These are phyloP conservation scores for Sternotherus odoratus DNA, from an alignment of 2,797 vertebrate genomes.

Conservation along the genomic window DNA sequence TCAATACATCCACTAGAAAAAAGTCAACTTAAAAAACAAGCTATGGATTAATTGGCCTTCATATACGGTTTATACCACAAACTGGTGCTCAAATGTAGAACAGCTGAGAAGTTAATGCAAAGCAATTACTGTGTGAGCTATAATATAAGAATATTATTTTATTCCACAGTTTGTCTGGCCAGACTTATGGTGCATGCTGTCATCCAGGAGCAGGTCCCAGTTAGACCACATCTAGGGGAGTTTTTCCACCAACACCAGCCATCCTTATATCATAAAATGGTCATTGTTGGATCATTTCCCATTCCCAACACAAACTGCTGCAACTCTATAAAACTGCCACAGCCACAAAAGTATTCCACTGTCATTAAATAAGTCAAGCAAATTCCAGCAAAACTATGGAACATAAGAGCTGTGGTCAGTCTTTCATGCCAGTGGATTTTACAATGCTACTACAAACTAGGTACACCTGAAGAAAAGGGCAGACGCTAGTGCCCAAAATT, in stretches of 20 bases:
- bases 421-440: neutral
- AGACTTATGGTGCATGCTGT: neutral
- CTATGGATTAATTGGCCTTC: neutral
- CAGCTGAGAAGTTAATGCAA: neutral
- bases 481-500: neutral
- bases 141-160: neutral
- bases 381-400: neutral
- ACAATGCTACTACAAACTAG: neutral
- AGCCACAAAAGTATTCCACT: neutral
- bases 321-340: neutral
- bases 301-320: neutral
- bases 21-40: neutral
- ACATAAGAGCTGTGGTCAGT: neutral
- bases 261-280: neutral
- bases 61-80: neutral
- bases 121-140: neutral
- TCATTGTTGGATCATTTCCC: neutral
- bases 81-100: neutral
- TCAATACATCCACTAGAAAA: neutral
- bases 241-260: constrained; percentile 37
- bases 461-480: neutral
- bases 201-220: neutral
- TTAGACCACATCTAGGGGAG: neutral
- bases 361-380: neutral
- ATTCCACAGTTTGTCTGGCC: neutral